Conservation (phyloP, 2,797 vertebrate species). For the Babyrousa celebensis region DNA sequence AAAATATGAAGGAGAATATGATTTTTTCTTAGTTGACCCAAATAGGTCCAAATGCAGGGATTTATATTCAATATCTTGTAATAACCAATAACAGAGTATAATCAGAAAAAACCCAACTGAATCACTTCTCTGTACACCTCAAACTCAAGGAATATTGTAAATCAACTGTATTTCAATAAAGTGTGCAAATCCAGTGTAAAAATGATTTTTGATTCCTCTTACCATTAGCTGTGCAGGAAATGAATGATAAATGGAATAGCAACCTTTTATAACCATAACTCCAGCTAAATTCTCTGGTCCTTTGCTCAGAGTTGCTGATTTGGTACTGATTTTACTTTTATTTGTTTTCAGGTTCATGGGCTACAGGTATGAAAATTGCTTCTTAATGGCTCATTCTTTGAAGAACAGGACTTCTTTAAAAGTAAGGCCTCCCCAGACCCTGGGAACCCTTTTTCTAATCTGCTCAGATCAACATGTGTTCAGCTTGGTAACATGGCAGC, state of each 20-base stretch:
- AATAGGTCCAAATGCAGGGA: constrained; percentile 31
- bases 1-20: constrained; percentile 38
- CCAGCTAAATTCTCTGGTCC: neutral
- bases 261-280: neutral
- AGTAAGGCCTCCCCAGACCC: neutral
- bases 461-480: constrained; percentile 32
- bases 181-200: constrained; percentile 47
- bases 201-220: constrained; percentile 36
- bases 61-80: neutral
- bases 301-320: neutral
- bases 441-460: constrained; percentile 48
- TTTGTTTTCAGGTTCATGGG: constrained; percentile 55
- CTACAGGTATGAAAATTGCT: neutral
- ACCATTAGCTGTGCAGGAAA: neutral
- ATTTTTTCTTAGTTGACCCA: neutral
- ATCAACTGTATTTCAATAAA: neutral
- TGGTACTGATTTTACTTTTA: neutral
- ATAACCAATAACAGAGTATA: neutral
- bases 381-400: constrained; percentile 13
- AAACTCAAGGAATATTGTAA: neutral
- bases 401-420: constrained; percentile 50
- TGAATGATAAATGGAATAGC: constrained; percentile 5
- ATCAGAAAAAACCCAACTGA: neutral
- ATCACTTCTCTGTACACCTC: neutral
- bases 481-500: neutral